These are phyloP conservation scores for Pectinophora gossypiella DNA, from an alignment of 1,140 invertebrate genomes.

Conservation along the genomic window DNA sequence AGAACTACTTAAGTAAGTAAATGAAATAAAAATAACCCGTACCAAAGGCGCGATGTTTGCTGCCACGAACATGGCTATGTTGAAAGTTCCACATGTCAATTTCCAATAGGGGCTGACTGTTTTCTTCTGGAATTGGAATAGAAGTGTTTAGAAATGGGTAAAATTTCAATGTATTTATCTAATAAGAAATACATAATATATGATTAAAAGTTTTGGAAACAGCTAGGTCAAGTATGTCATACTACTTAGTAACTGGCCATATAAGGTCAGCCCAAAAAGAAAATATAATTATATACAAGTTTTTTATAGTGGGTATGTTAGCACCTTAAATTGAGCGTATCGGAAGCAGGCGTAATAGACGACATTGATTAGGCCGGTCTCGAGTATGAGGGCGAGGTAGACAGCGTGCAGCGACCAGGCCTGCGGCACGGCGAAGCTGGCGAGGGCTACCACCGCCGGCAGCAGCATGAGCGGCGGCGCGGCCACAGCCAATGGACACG, in stretches of 20 bases:
- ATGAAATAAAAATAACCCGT: conserved; percentile 1
- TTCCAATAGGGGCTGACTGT: conserved; percentile 52
- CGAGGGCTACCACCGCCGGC: conserved; percentile 40
- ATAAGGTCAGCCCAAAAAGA: too few species aligned
- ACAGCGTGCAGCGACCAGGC: conserved; percentile 41
- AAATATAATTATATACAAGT: not conserved
- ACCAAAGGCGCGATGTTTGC: conserved; percentile 59
- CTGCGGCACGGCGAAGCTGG: conserved; percentile 46
- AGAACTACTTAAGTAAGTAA: not conserved
- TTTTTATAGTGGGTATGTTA: not conserved
- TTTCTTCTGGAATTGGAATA: conserved; percentile 46
- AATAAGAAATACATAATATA: conserved; percentile 9
- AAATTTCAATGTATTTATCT: too few species aligned
- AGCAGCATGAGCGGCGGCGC: conserved; percentile 73
- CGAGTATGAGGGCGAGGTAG: conserved; percentile 47
- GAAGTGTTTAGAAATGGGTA: too few species aligned
- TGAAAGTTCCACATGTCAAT: conserved; percentile 52
- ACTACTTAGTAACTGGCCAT: too few species aligned
- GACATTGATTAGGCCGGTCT: conserved; percentile 49
- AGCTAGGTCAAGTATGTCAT: too few species aligned
- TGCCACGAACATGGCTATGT: conserved; percentile 53
- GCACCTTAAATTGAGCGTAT: conserved; percentile 52
- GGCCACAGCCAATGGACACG: conserved; percentile 73
- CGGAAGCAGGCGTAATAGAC: conserved; percentile 46
- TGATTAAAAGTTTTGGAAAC: too few species aligned